Percentiles rank a stretch among this genome's conserved stretches.
phyloP scores from a whole-genome alignment of 2,888 invertebrate species.

The Chouioia cunea region DNA sequence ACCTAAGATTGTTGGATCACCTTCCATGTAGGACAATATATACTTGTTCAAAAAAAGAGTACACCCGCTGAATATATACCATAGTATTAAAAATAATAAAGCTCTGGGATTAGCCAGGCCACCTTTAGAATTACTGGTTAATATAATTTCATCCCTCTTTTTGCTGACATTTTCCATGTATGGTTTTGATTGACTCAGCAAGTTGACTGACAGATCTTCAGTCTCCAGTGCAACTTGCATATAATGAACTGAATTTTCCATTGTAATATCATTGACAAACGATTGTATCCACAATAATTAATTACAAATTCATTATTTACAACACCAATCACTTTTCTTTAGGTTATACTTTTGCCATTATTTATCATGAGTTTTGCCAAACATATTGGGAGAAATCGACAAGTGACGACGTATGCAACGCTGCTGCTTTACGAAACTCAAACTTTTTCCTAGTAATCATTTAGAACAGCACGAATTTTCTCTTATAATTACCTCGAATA shows the following conservation, averaged over 20 bases:
- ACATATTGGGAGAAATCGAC: conserved; percentile 6
- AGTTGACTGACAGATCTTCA: conserved; percentile 54
- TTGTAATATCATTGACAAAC: conserved; percentile 39
- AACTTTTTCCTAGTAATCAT: conserved; percentile 34
- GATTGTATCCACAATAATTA: conserved; percentile 2
- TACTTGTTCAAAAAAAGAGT: conserved; percentile 84
- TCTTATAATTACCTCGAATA: too few relatives aligned
- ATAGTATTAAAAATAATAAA: conserved; percentile 74
- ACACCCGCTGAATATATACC: conserved; percentile 84
- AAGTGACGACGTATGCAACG: neutral
- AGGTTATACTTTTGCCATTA: conserved; percentile 15
- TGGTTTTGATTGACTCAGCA: conserved; percentile 57
- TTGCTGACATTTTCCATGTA: conserved; percentile 51
- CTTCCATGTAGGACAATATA: conserved; percentile 79
- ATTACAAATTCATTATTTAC: conserved; percentile 4
- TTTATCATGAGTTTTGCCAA: conserved; percentile 26
- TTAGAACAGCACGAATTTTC: conserved; percentile 53
- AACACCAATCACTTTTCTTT: neutral
- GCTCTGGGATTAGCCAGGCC: conserved; percentile 75
- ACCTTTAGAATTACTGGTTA: conserved; percentile 62
- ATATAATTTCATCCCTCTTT: conserved; percentile 55
- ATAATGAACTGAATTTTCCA: conserved; percentile 60
- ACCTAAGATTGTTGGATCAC: conserved; percentile 82
- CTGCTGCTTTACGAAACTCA: neutral
- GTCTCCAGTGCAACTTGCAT: conserved; percentile 56